Conservation (phyloP, 2,113 vertebrate species). For the Motacilla alba region DNA sequence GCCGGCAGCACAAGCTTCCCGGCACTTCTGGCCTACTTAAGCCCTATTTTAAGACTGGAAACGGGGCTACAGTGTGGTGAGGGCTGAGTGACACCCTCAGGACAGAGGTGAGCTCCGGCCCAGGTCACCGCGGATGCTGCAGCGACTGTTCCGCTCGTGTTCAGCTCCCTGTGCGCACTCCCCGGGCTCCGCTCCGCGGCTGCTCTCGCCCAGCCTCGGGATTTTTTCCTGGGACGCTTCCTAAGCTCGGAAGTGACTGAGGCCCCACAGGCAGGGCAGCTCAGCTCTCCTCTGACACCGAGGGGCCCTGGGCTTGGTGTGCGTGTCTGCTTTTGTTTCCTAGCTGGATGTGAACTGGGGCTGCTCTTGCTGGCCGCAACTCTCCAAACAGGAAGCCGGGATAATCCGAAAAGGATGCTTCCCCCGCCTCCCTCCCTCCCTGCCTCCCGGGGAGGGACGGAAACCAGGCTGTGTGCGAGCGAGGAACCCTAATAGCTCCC, state of each 20-base stretch:
- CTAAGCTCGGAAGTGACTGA: not conserved
- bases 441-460: not conserved
- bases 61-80: not conserved
- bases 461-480: accelerated
- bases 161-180: accelerated
- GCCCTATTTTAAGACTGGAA: not conserved
- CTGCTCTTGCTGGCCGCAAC: not conserved
- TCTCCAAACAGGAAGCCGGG: not conserved
- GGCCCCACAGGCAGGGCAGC: not conserved
- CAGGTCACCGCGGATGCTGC: accelerated
- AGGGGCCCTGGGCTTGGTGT: not conserved
- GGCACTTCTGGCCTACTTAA: not conserved
- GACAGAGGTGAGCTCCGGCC: not conserved
- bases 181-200: accelerated
- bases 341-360: not conserved
- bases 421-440: not conserved
- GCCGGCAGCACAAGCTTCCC: not conserved
- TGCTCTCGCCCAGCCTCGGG: not conserved
- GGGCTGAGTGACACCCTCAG: not conserved
- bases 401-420: conserved; percentile 10
- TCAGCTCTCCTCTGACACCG: not conserved
- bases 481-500: not conserved
- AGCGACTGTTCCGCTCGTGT: too few relatives aligned
- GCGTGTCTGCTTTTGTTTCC: not conserved
- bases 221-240: not conserved